Evolutionary conservation across 2,797 vertebrate species (phyloP).

Genomic region (Gymnocypris eckloni): DNA sequence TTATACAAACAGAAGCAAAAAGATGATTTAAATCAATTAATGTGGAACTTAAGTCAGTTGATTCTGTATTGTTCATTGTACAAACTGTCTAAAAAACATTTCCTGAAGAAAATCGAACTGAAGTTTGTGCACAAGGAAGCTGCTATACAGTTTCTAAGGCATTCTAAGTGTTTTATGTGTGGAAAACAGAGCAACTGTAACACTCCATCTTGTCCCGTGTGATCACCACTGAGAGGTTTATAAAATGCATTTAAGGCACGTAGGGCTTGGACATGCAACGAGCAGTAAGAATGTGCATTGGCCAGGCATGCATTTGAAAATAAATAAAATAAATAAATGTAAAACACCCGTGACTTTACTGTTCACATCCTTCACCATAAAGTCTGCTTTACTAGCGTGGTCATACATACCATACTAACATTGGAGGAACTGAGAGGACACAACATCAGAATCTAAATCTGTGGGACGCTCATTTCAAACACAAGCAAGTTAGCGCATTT

Average conservation of each 20-base stretch:
- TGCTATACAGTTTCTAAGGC: too few species aligned
- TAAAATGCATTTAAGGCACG: too few species aligned
- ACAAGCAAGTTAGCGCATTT: too few species aligned
- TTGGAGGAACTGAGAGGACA: constrained; percentile 3
- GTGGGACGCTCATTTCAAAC: too few species aligned
- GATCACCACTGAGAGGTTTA: too few species aligned
- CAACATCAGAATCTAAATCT: constrained; percentile 51
- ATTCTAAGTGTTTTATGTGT: too few species aligned
- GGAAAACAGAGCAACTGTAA: too few species aligned
- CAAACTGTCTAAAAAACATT: too few species aligned
- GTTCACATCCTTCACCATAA: constrained; percentile 25
- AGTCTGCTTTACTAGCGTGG: not conserved
- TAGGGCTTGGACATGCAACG: constrained; percentile 66
- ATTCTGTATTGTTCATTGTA: too few species aligned
- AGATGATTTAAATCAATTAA: not conserved
- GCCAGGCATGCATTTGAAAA: constrained; percentile 29
- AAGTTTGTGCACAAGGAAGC: too few species aligned
- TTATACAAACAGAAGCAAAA: constrained; percentile 7
- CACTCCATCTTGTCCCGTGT: too few species aligned
- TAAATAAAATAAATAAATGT: not conserved
- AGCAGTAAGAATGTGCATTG: constrained; percentile 67
- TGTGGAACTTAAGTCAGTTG: constrained; percentile 16
- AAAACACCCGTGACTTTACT: constrained; percentile 36
- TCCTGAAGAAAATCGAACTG: too few species aligned
- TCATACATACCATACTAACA: constrained; percentile 52